These are phyloP conservation scores for Acronicta psi DNA, from an alignment of 2,888 invertebrate species.

Conservation along the genomic window DNA sequence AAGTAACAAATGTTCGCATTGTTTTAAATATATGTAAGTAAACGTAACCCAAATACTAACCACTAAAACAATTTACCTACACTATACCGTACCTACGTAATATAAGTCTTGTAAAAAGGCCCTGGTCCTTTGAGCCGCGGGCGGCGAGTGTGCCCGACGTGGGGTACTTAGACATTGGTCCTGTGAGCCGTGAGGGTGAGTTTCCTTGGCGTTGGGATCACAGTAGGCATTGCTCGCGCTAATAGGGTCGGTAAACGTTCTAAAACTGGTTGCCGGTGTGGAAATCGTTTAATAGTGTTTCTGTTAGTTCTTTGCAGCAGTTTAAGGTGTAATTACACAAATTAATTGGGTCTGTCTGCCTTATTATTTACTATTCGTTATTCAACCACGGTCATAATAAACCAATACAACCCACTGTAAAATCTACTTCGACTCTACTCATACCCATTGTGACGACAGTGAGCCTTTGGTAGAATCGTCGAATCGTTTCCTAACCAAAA, in stretches of 20 bases:
- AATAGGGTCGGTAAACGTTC: slow-evolving; percentile 70
- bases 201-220: slow-evolving; percentile 56
- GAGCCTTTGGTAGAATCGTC: too few species aligned
- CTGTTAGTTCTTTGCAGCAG: neutral
- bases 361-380: too few species aligned
- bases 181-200: slow-evolving; percentile 40
- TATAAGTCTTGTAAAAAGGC: slow-evolving; percentile 38
- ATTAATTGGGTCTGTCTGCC: too few species aligned
- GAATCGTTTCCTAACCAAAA: too few species aligned
- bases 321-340: too few species aligned
- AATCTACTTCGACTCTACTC: too few species aligned
- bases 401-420: too few species aligned
- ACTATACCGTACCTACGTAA: slow-evolving; percentile 28
- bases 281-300: slow-evolving; percentile 23
- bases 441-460: too few species aligned
- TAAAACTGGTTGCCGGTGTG: slow-evolving; percentile 13
- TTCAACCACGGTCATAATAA: too few species aligned
- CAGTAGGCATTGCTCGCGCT: slow-evolving; percentile 61
- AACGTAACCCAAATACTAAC: neutral
- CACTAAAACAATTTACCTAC: slow-evolving; percentile 11
- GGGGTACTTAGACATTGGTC: slow-evolving; percentile 18
- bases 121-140: slow-evolving; percentile 45
- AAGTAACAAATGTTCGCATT: too few species aligned
- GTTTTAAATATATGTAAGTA: too few species aligned
- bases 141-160: slow-evolving; percentile 58